Evolutionary conservation across 2,113 vertebrate genomes (phyloP).

Genomic region (Nothobranchius kuhntae): DNA sequence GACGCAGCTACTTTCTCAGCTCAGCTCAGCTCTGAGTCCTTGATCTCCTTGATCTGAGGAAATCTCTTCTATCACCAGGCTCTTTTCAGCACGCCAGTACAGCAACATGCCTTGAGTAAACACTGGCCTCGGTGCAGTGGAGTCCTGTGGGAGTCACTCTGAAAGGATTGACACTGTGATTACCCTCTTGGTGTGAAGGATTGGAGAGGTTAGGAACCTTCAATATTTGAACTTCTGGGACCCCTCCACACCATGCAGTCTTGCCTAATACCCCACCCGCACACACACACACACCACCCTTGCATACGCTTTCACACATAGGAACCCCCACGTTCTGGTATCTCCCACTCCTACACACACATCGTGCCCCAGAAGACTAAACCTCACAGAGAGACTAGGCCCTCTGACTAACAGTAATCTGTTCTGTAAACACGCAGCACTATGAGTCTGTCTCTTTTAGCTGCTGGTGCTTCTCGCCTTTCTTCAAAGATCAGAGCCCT

Average conservation of each 20-base stretch:
- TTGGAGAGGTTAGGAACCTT: constrained; percentile 69
- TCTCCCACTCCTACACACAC: constrained; percentile 47
- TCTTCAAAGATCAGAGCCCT: constrained; percentile 37
- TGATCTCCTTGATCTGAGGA: constrained; percentile 57
- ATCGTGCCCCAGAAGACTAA: constrained; percentile 51
- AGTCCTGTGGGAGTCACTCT: constrained; percentile 65
- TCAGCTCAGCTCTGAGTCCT: constrained; percentile 33
- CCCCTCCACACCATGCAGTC: constrained; percentile 48
- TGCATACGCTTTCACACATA: constrained; percentile 42
- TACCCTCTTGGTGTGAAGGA: constrained; percentile 72
- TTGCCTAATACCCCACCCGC: constrained; percentile 46
- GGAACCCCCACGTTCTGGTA: constrained; percentile 52
- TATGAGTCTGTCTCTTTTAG: constrained; percentile 47
- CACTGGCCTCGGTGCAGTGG: constrained; percentile 50
- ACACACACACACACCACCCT: constrained; percentile 21
- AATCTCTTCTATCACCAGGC: constrained; percentile 52
- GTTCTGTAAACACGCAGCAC: constrained; percentile 73
- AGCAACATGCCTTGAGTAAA: constrained; percentile 70
- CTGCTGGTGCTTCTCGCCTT: constrained; percentile 21
- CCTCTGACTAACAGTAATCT: constrained; percentile 71
- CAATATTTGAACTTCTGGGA: constrained; percentile 76
- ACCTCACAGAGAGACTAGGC: constrained; percentile 66
- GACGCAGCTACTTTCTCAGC: constrained; percentile 30
- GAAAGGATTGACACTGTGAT: constrained; percentile 77
- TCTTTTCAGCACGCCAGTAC: constrained; percentile 49